These are phyloP conservation scores for Progne subis DNA, from an alignment of 2,113 vertebrate genomes.

Conservation along the genomic window DNA sequence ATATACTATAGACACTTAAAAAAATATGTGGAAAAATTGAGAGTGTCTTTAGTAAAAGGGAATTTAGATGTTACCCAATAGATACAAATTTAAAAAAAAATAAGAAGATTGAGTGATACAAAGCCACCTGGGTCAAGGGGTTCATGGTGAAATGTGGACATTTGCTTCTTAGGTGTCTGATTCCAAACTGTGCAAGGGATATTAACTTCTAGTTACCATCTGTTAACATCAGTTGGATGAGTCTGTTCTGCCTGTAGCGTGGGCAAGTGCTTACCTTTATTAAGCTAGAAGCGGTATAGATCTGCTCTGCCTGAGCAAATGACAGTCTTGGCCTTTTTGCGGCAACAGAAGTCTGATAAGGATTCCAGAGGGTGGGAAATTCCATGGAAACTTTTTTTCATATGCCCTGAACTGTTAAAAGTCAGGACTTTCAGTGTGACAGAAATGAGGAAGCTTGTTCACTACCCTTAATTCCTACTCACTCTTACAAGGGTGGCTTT, in stretches of 20 bases:
- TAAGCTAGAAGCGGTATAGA: background rate
- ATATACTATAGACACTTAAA: background rate
- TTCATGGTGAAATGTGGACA: background rate
- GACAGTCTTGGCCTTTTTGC: background rate
- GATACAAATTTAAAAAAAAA: too few species aligned
- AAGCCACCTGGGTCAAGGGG: background rate
- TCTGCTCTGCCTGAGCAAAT: background rate
- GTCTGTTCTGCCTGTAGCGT: background rate
- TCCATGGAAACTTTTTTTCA: background rate
- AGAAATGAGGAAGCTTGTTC: background rate
- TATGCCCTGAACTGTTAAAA: background rate
- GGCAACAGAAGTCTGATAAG: background rate
- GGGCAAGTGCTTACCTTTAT: background rate
- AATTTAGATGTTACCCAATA: background rate
- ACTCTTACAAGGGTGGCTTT: background rate
- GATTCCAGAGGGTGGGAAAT: background rate
- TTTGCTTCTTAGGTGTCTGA: background rate
- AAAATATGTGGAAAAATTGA: background rate
- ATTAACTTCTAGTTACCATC: background rate
- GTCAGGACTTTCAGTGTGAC: background rate
- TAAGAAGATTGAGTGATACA: background rate
- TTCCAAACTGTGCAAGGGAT: background rate
- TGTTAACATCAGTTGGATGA: background rate
- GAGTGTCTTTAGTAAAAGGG: background rate
- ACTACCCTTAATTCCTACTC: background rate